phyloP scores from a whole-genome alignment of 2,113 vertebrate genomes.

The Callocephalon fimbriatum region DNA sequence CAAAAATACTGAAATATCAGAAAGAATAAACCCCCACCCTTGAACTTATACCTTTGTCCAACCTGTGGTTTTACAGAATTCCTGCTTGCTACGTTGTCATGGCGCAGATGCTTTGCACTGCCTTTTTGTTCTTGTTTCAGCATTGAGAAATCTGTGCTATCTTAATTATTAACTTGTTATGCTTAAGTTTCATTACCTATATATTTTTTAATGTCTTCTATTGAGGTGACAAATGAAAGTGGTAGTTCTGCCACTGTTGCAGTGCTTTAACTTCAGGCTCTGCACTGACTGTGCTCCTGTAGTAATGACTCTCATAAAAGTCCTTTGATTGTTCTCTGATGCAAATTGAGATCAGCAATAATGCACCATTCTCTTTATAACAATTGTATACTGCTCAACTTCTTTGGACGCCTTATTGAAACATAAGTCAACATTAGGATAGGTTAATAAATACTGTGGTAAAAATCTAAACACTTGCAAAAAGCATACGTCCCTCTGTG shows the following conservation, averaged over 20 bases:
- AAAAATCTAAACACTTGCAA: neutral
- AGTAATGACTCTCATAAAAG: neutral
- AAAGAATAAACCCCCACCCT: neutral
- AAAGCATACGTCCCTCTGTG: neutral
- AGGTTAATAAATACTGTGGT: neutral
- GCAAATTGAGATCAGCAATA: constrained; percentile 12
- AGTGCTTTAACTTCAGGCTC: neutral
- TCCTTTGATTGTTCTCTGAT: constrained; percentile 16
- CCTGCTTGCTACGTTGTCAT: neutral
- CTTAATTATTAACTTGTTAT: constrained; percentile 57
- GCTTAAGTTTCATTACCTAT: constrained; percentile 15
- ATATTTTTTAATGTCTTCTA: constrained; percentile 29
- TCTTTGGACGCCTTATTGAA: constrained; percentile 6
- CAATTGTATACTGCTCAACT: neutral
- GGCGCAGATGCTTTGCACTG: neutral
- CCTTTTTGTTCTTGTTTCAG: constrained; percentile 19
- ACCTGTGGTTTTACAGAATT: neutral
- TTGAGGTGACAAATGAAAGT: constrained; percentile 32
- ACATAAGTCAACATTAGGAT: neutral
- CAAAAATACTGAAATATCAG: neutral
- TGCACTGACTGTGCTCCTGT: neutral
- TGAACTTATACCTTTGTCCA: neutral
- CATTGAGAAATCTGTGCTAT: neutral
- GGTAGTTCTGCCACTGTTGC: constrained; percentile 8
- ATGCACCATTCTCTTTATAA: neutral